Evolutionary conservation across 2,888 invertebrate genomes (phyloP), one percentile per base, ranked within the genome.

Genomic region (Agrochola lota): DNA sequence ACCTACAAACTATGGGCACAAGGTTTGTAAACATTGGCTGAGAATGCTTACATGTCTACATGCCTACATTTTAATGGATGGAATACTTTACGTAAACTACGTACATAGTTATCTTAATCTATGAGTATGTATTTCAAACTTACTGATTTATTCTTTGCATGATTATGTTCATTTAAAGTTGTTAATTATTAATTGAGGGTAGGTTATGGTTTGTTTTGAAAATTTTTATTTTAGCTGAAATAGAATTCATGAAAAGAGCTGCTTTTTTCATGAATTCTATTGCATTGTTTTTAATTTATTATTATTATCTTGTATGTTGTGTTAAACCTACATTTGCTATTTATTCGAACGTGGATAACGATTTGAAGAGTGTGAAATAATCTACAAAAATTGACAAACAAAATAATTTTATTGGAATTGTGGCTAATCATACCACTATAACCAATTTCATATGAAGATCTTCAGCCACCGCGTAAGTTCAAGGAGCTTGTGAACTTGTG

Each of bases 11-110:
- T 59, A 52, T 62, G 26, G 49, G n/a, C 67, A 52, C 52, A 59
- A 71, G 59, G 57, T 78, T 81, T 81, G 60, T 81, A 70, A 81
- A 82, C 67, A 78, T 81, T 35, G 7, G 9, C 30, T 68, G 26
- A n/a, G 12, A 52, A n/a, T 52, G 46, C 57, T 20, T 60, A 71
- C 52, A 63, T 70, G 49, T 46, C n/a, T 35, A 35, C 57, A 62
- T 70, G 49, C 30, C 1, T 35, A 17, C 11, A 46, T 60, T 52
- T 20, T 57, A n/a, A 35, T 46, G 30, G n/a, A 49, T 66, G 62
- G 35, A 70, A 66, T 79, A 60, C 17, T 57, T 76, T 26, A 46
- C 23, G 2, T 68, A n/a, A 69, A 55, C 52, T 15, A 52, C 30
- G 30, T 30, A 30, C 52, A 20, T 49, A 35, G 55, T 49, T 72